Conservation (phyloP, 2,888 invertebrate genomes). For the Chydorus sphaericus region DNA sequence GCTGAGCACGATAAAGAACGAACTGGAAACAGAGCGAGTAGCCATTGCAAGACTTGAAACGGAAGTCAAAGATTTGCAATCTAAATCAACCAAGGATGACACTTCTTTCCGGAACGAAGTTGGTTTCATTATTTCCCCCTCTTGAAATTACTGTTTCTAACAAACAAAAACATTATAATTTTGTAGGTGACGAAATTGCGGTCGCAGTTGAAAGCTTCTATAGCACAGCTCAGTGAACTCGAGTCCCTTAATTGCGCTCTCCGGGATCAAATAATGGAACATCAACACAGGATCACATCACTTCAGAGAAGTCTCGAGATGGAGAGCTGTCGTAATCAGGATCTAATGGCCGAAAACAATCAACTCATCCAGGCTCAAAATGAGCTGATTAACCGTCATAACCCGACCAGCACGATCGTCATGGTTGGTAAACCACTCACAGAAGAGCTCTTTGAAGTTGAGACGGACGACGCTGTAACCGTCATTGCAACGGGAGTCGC, state of each 20-base stretch:
- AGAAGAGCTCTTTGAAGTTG: constrained; percentile 31
- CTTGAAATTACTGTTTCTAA: no score
- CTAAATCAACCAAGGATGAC: constrained; percentile 6
- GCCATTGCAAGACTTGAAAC: constrained; percentile 33
- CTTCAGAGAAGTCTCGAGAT: constrained; percentile 20
- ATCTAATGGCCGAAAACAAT: constrained; percentile 17
- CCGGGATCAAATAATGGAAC: constrained; percentile 31
- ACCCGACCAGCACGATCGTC: neutral
- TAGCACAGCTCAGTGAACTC: constrained; percentile 39
- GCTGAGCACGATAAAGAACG: constrained; percentile 35
- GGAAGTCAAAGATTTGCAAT: constrained; percentile 25
- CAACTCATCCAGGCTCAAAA: constrained; percentile 15
- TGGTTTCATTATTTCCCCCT: neutral
- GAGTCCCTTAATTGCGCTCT: constrained; percentile 53
- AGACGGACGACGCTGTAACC: constrained; percentile 38
- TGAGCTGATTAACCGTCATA: neutral
- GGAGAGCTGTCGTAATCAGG: constrained; percentile 15
- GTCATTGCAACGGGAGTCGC: constrained; percentile 34
- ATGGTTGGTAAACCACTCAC: constrained; percentile 13
- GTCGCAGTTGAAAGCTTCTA: constrained; percentile 20
- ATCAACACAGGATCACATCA: constrained; percentile 14
- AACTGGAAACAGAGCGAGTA: constrained; percentile 36
- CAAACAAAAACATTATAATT: no score
- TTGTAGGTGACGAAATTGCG: constrained; percentile 21
- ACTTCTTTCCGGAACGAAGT: constrained; percentile 9